Base-by-base conservation (phyloP, 2,113 vertebrate species). In the Cyphomyrus plagiostoma region DNA sequence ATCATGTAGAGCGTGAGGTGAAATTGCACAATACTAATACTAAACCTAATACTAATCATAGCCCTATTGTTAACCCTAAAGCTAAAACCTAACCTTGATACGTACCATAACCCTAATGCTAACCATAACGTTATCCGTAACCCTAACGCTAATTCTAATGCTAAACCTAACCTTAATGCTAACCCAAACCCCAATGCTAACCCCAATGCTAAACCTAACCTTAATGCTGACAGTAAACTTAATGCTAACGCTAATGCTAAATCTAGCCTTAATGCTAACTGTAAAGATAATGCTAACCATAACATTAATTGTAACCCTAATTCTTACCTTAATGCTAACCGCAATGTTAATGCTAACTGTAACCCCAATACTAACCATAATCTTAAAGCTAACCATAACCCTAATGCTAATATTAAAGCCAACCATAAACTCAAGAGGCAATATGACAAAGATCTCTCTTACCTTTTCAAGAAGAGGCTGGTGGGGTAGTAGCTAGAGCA, bases 401-500 rank as follows among this genome's bases (percentile, higher is more conserved):
- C 56, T 23, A 58, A 39, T 39, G 70, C 4, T 39, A 35, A 77
- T 4, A 3, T n/a, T 77, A n/a, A 70, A 23, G 26, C 66, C 11
- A 30, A 70, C 66, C 8, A 10, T 26, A 8, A 17, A 13, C 30
- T 35, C 3, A 26, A 19, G 70, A 39, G 35, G 15, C 15, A 74
- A 39, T 58, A 17, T 39, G 4, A n/a, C 70, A 77, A 10, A 39
- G 35, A 58, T 13, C 3, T 77, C 35, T 58, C 90, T 94, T 94
- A 98, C 98, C 98, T 98, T 92, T 98, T 99, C 0, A 97, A 95
- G 90, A 97, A 97, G 26, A 95, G 92, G 21, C 95, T 97, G 0
- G 96, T 95, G 8, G 97, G 97, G 91, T 95, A 98, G 91, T 96
- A 99, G 4, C 97, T 95, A 58, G 98, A 98, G 91, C 98, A 99